phyloP scores from a whole-genome alignment of 2,113 vertebrate genomes.

The Hippoglossus stenolepis region DNA sequence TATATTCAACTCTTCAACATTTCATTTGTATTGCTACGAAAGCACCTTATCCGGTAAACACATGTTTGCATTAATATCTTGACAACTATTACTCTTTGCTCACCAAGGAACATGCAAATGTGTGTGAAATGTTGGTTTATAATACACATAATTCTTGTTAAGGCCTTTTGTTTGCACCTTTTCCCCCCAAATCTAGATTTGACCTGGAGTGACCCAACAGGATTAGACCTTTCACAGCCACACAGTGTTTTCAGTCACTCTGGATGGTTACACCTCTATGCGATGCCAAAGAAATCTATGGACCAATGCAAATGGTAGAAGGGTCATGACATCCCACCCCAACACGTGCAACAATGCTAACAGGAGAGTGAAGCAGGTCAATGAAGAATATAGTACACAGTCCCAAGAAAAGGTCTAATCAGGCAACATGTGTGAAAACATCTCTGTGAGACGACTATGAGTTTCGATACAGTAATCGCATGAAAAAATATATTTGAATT shows the following conservation, averaged over 20 bases:
- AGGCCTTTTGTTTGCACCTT: no score
- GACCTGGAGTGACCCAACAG: no score
- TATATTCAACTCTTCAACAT: no score
- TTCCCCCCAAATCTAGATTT: no score
- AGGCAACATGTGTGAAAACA: neutral
- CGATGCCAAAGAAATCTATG: no score
- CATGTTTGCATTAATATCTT: neutral
- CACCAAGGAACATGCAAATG: neutral
- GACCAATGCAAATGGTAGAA: neutral
- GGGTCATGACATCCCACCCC: neutral
- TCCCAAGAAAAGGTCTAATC: neutral
- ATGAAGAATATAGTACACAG: neutral
- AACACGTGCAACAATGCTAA: neutral
- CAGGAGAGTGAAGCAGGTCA: neutral
- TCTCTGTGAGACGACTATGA: neutral
- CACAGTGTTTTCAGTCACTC: no score
- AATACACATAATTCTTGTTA: no score
- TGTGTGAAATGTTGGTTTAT: no score
- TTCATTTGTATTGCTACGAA: no score
- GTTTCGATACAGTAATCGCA: neutral
- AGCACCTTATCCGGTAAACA: neutral
- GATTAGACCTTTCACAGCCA: no score
- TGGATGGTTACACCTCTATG: no score
- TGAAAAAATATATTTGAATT: neutral
- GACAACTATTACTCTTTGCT: neutral